A percentile compares a stretch with the other conserved stretches of the same genome.
Conservation (phyloP, 2,113 vertebrate genomes). For the Saccopteryx bilineata region DNA sequence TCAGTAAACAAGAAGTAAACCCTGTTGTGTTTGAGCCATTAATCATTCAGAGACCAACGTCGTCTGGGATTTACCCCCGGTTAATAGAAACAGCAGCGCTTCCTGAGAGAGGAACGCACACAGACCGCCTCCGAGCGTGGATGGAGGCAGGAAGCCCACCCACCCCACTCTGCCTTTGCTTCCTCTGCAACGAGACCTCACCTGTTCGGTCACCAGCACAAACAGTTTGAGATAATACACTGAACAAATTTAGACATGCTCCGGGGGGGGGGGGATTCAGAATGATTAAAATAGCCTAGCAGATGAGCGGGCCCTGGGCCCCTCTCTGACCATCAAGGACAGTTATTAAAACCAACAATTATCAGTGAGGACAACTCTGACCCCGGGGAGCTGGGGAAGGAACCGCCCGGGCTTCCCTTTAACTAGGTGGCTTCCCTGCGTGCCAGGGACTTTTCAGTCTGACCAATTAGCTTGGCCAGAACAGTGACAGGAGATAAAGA, state of each 20-base stretch:
- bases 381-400: not conserved
- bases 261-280: not conserved
- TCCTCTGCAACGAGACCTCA: not conserved
- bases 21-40: not conserved
- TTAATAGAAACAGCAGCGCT: accelerated
- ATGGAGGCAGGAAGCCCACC: accelerated
- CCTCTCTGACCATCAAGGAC: not conserved
- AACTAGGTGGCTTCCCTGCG: not conserved
- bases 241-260: not conserved
- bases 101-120: accelerated
- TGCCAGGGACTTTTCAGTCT: slow-evolving; percentile 5
- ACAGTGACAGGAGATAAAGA: not conserved
- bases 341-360: slow-evolving; percentile 56
- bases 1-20: not conserved
- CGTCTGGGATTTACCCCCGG: accelerated
- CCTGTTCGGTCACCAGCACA: accelerated
- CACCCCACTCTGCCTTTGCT: accelerated
- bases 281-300: not conserved
- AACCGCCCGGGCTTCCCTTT: not conserved
- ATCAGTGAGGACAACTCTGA: not conserved
- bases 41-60: not conserved
- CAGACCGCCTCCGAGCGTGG: accelerated
- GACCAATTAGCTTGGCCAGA: slow-evolving; percentile 66
- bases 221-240: no score
- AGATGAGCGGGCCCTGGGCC: not conserved